Evolutionary conservation across 2,113 vertebrate genomes (phyloP).

Genomic region (Pterophyllum scalare): DNA sequence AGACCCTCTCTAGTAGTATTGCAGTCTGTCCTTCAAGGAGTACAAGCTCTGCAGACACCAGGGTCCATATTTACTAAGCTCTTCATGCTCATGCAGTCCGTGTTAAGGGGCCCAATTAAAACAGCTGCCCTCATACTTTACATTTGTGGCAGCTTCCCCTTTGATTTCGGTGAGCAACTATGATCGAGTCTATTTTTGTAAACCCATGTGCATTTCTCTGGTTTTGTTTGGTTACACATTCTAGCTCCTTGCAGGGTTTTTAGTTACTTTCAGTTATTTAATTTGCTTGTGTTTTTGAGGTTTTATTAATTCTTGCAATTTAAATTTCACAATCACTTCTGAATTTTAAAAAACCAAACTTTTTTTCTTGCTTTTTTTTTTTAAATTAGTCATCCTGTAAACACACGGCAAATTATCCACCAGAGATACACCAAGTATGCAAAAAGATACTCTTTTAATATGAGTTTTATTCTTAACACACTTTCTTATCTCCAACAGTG

Average conservation of each 20-base stretch:
- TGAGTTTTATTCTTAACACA: not conserved
- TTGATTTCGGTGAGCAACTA: conserved; percentile 18
- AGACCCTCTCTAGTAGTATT: not conserved
- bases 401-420: not conserved
- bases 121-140: conserved; percentile 19
- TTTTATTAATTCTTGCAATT: not conserved
- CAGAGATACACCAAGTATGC: not conserved
- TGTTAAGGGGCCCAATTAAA: conserved; percentile 30
- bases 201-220: not conserved
- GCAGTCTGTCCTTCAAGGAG: not conserved
- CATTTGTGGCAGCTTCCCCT: conserved; percentile 26
- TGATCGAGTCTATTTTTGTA: conserved; percentile 22
- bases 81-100: not conserved
- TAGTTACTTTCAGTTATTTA: not conserved
- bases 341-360: not conserved
- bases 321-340: not conserved
- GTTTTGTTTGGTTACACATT: conserved; percentile 5
- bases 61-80: conserved; percentile 34
- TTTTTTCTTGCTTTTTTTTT: not conserved
- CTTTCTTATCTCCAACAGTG: not conserved
- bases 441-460: not conserved
- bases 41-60: not conserved
- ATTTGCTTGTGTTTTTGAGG: not conserved
- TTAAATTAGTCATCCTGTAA: not conserved
- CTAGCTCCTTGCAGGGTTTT: not conserved